Evolutionary conservation across 2,797 vertebrate genomes (phyloP).

Genomic region (Rhabdophis nuchalis): DNA sequence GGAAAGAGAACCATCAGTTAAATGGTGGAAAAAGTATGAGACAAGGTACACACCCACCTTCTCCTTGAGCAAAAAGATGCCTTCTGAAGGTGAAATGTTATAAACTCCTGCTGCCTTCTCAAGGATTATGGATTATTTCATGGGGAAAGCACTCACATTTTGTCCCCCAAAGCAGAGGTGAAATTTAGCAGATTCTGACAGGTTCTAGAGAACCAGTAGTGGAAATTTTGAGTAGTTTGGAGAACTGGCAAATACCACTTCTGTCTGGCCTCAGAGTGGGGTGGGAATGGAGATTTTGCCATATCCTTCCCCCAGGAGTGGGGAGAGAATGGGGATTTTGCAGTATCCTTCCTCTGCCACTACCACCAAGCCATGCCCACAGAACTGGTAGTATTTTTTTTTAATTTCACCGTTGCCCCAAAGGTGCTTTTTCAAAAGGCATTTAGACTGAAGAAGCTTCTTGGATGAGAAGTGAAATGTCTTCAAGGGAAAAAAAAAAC

Average conservation of each 20-base stretch:
- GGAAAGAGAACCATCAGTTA: neutral
- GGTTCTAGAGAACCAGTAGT: too few species aligned
- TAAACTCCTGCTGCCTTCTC: neutral
- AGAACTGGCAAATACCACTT: too few species aligned
- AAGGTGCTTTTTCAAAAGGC: neutral
- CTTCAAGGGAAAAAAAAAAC: neutral
- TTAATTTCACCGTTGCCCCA: neutral
- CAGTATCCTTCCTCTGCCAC: too few species aligned
- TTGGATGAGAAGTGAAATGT: neutral
- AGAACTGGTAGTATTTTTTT: too few species aligned
- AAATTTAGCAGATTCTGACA: too few species aligned
- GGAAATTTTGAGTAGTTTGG: too few species aligned
- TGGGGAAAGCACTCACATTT: conserved; percentile 42
- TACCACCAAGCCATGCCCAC: too few species aligned
- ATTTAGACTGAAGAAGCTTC: neutral
- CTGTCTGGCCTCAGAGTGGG: too few species aligned
- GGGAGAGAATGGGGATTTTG: too few species aligned
- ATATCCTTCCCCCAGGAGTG: too few species aligned
- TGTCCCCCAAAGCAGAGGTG: too few species aligned
- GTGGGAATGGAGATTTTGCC: too few species aligned
- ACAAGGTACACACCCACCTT: neutral
- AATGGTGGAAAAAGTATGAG: neutral
- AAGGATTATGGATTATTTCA: conserved; percentile 9
- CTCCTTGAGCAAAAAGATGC: neutral
- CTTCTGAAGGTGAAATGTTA: neutral